A percentile compares a stretch with the other conserved stretches of the same genome.
Conservation (phyloP, 2,797 vertebrate genomes). For the Phyllotis vaccarum region DNA sequence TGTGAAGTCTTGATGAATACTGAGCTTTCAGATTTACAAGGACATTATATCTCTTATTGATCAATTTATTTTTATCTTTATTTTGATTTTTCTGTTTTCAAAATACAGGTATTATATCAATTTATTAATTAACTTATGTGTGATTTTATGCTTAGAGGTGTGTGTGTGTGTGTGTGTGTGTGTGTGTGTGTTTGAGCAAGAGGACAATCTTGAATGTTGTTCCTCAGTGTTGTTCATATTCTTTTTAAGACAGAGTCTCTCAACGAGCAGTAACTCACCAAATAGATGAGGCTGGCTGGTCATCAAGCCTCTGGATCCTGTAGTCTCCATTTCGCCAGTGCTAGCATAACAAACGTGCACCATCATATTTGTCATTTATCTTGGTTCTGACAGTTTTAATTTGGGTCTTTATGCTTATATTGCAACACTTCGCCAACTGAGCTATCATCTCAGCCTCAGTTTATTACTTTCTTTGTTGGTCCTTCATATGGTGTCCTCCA, state of each 20-base stretch:
- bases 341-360: neutral
- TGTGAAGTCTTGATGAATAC: neutral
- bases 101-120: neutral
- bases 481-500: neutral
- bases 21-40: neutral
- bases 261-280: neutral
- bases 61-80: constrained; percentile 4
- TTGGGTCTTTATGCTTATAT: neutral
- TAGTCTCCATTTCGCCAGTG: no score
- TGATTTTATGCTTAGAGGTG: neutral
- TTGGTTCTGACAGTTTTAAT: neutral
- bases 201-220: neutral
- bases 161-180: neutral
- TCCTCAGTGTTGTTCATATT: neutral
- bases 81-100: constrained; percentile 5
- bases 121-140: neutral
- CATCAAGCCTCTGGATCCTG: neutral
- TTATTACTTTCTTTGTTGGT: neutral
- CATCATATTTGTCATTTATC: neutral
- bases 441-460: neutral
- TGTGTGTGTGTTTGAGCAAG: neutral
- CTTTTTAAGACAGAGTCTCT: neutral
- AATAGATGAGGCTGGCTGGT: neutral
- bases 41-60: neutral
- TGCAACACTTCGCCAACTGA: neutral